Conservation (phyloP, 2,888 invertebrate genomes). For the Isotomurus palustris region DNA sequence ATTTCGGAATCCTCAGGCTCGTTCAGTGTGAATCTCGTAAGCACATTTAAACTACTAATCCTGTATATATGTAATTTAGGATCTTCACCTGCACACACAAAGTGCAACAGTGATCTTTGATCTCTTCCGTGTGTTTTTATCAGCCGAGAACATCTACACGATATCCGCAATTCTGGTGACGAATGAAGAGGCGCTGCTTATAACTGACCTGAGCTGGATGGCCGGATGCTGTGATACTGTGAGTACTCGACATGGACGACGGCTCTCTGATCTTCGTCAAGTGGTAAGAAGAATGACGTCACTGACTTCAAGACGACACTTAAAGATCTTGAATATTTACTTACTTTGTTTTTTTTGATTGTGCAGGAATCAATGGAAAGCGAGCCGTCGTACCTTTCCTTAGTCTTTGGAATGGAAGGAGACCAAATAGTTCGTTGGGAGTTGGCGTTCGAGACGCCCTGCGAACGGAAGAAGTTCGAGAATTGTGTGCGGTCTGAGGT, state of each 20-base stretch:
- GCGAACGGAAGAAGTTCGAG: slow-evolving; percentile 30
- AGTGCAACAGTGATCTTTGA: neutral
- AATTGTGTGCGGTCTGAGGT: slow-evolving; percentile 17
- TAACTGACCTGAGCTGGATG: slow-evolving; percentile 42
- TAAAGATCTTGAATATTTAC: neutral
- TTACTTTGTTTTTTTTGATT: neutral
- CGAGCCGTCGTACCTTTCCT: slow-evolving; percentile 33
- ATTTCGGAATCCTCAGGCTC: slow-evolving; percentile 43
- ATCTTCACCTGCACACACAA: neutral
- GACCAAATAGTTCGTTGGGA: slow-evolving; percentile 35
- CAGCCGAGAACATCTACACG: slow-evolving; percentile 37
- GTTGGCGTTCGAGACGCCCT: slow-evolving; percentile 40
- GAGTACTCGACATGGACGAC: slow-evolving; percentile 29
- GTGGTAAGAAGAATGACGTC: slow-evolving; percentile 29
- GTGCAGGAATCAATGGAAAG: slow-evolving; percentile 42
- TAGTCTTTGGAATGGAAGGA: slow-evolving; percentile 34
- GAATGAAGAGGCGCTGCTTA: slow-evolving; percentile 37
- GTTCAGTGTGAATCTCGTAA: slow-evolving; percentile 41
- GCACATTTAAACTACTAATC: slow-evolving; percentile 1
- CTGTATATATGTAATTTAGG: neutral
- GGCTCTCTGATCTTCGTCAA: slow-evolving; percentile 36
- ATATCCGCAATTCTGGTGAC: slow-evolving; percentile 42
- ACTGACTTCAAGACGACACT: neutral
- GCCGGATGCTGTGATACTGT: slow-evolving; percentile 33
- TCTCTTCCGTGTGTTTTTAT: slow-evolving; percentile 4